Evolutionary conservation across 2,113 vertebrate genomes (phyloP).

Genomic region (Eulacestoma nigropectus): DNA sequence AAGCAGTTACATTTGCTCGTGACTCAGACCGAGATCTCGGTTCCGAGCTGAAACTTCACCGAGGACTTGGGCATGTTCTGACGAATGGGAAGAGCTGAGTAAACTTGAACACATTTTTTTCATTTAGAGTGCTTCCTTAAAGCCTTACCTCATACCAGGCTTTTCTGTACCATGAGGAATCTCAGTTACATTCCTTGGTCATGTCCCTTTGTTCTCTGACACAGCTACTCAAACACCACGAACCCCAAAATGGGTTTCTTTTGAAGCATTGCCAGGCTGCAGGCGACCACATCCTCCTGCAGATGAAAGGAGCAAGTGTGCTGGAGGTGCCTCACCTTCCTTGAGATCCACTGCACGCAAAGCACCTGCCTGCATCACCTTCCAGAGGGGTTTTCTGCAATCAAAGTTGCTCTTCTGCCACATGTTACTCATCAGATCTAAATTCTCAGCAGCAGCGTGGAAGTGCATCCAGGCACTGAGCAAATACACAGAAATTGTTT

Average conservation of each 20-base stretch:
- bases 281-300: neutral
- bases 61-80: neutral
- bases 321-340: neutral
- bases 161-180: neutral
- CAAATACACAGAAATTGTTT: neutral
- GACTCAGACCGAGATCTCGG: neutral
- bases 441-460: neutral
- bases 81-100: neutral
- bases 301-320: accelerated
- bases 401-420: neutral
- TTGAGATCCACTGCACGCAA: accelerated
- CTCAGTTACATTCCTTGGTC: neutral
- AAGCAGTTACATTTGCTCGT: neutral
- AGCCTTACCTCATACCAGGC: neutral
- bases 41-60: neutral
- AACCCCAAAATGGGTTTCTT: neutral
- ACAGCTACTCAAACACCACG: neutral
- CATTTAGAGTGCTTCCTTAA: neutral
- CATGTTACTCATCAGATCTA: neutral
- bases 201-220: neutral
- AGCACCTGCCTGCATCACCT: neutral
- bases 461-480: neutral
- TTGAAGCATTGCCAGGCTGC: neutral
- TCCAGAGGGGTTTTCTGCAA: too few species aligned
- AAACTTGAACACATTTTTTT: neutral